Base-by-base conservation (phyloP, 2,113 vertebrate genomes). In the Pholis gunnellus region DNA sequence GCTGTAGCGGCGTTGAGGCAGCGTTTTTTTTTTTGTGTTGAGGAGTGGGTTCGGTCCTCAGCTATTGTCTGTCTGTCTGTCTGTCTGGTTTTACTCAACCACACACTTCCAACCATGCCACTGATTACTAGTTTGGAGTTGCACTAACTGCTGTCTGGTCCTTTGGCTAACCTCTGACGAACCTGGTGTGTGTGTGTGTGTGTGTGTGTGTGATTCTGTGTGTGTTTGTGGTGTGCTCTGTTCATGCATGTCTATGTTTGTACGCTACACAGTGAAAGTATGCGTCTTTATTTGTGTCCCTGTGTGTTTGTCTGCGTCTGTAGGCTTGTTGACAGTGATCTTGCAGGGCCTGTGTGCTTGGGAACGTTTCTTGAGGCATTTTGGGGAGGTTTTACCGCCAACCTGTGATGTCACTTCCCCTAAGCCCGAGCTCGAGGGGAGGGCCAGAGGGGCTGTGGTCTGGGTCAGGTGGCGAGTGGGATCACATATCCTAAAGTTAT, bases 231-330 rank as follows among this genome's bases (percentile, higher is more conserved):
- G 88, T 84, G 66, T 46, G 67, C 84, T 80, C 78, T 88, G 91
- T 88, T 90, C 88, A 82, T 88, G 88, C 93, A 90, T 81, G 90
- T 89, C 90, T 90, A 78, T 86, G 91, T 94, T 92, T 92, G 89
- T 85, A 85, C 88, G 66, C 90, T 82, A 82, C 86, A 76, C 84
- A 64, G 88, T 79, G 85, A 91, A 94, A 92, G 90, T 90, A 91
- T 92, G 90, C 8, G 9, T 83, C 74, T 89, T 72, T 82, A 82
- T 85, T 84, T 89, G 78, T 70, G 61, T 79, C 68, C 77, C 25
- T 73, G 79, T 83, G 50, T 82, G 82, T 84, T 88, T 85, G 65
- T 85, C 63, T 69, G 54, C 36, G 22, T 71, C 63, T 78, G 63
- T 77, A 6, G 56, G 36, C 60, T 75, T 78, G 81, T 82, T 85